Base-by-base conservation (phyloP, 2,113 vertebrate genomes). In the Leptobrachium leishanense region DNA sequence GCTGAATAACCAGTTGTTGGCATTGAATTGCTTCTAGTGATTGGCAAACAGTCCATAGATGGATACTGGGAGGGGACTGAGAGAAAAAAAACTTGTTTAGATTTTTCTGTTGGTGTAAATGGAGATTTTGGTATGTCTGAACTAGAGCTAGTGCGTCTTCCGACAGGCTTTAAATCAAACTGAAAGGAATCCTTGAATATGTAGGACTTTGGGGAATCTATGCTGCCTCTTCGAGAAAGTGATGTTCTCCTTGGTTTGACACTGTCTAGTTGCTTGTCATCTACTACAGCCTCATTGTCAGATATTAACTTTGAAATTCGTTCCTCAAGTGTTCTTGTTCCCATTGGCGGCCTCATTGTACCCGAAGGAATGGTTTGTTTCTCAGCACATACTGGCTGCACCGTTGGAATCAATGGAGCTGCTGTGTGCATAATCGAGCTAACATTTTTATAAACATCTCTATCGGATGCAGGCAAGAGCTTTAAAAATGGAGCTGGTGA, bases 121-220 rank as follows among this genome's bases (percentile, higher is more conserved):
- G 98, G 98, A 75, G 98, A 99, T 89, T 98, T 99, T 81, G 98
- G 96, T 92, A 99, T 98, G 82, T 99, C 98, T 13, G 98, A 99
- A 80, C 97, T 99, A 31, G 98, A 99, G 85, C 96, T 99, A 67
- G 97, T 97, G 85, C 97, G 92, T 88, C 96, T 94, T 80, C 95
- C 95, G 81, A 96, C 92, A 40, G 97, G 97, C 85, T 98, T 98
- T 63, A 99, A 90, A 85, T 99, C 97, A 92, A 99, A 99, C 85
- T 99, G 98, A 90, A 99, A 99, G 74, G 97, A 99, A 85, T 99
- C 98, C 90, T 99, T 99, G 86, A 99, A 99, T 88, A 98, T 99
- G 76, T 99, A 99, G 0, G 98, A 98, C 84, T 99, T 99, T 0
- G 97, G 98, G 12, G 97, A 99, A 85, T 99, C 98, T 77, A 99